Evolutionary conservation across 2,888 invertebrate species (phyloP), one percentile per base, ranked within the genome.

Genomic region (Acanthoscelides obtectus): DNA sequence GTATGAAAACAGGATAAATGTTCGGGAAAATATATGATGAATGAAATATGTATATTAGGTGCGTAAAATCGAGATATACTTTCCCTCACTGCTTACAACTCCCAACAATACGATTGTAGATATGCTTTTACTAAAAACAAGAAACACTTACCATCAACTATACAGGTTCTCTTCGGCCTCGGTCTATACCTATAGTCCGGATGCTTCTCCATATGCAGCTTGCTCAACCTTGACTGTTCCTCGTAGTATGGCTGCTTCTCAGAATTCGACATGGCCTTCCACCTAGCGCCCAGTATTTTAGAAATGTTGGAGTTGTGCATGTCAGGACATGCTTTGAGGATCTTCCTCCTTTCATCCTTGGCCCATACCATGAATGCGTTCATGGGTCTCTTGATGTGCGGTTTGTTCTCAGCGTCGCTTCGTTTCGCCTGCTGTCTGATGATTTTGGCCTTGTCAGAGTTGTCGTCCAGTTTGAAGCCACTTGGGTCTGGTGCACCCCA

Each of bases 331-430:
- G 98, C 98, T 84, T 99, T 99, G 45, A 99, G 89, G 79, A 99
- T 99, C 88, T 99, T 99, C 77, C 99, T 90, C 78, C 99, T 91
- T 82, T 99, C 99, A 84, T 99, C 99, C 83, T 99, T 96, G 3
- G 99, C 99, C 99, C 99, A 99, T 0, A 99, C 99, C 99, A 99
- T 99, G 87, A 99, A 99, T 0, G 98, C 99, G 85, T 99, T 99
- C 99, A 99, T 99, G 20, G 99, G 99, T 80, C 99, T 90, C 84
- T 99, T 99, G 84, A 99, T 97, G 87, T 99, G 99, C 3, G 96
- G 96, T 84, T 96, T 97, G 79, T 91, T 93, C 76, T 97, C 93
- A 72, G 88, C 88, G 79, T 96, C 96, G 17, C 12, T 45, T 77
- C 95, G 90, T 81, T 95, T 94, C 74, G 93, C 91, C 76, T 93